Base-by-base conservation (phyloP, 2,888 invertebrate species). In the Chrysolina americana region DNA sequence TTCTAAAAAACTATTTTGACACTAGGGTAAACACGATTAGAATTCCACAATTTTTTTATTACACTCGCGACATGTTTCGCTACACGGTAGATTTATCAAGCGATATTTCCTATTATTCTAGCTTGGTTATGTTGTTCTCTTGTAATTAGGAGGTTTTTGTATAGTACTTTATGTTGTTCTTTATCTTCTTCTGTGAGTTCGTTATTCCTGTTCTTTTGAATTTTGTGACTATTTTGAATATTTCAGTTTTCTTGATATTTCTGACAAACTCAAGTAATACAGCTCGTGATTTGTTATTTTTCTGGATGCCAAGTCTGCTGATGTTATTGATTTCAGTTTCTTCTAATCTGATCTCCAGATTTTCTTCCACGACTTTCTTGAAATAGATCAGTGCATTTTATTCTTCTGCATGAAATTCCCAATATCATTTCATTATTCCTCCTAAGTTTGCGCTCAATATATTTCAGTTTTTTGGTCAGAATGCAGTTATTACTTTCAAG, bases 281-380 rank as follows among this genome's bases (percentile, higher is more conserved):
- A 41, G 44, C 19, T 41, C 64, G 13, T n/a, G 64, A 9, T 64
- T 36, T 41, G 17, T 64, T 64, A 64, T 44, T 64, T n/a, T 41
- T 64, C 10, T 15, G 64, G 4, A 64, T 17, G 15, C 19, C 64
- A 44, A 64, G 41, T 64, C 64, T 44, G n/a, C 15, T 64, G 44
- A 64, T 64, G 17, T 64, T 11, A 64, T 64, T 41, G 9, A 64
- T 41, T 64, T 64, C 64, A 41, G 64, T 64, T 64, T 64, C 64
- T 64, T 64, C 64, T 11, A 64, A 41, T 17, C 17, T 41, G n/a
- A 64, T 19, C 9, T 64, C 11, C 41, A 64, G 64, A 8, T 64
- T 64, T 19, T 64, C 19, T 19, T 64, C 44, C 41, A 64, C 2
- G n/a, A 41, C 17, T 17, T 17, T 64, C 17, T 64, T 64, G 17